Conservation (phyloP, 2,888 invertebrate genomes). For the Aproaerema taeniolella region DNA sequence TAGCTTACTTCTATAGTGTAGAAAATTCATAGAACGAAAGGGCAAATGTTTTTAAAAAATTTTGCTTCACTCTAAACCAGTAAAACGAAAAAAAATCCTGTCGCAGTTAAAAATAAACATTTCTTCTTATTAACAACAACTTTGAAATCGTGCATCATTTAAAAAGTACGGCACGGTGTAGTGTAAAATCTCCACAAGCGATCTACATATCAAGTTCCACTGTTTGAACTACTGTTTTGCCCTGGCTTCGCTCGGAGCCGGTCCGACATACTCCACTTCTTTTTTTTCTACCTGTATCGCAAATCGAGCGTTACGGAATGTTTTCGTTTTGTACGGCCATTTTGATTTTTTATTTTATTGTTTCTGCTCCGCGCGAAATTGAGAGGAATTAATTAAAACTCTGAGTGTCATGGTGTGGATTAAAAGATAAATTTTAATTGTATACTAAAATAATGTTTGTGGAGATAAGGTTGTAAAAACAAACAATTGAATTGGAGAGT, state of each 20-base stretch:
- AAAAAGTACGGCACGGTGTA: conserved; percentile 23
- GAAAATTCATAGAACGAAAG: too few relatives aligned
- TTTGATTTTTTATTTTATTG: conserved; percentile 30
- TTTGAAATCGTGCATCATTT: conserved; percentile 1
- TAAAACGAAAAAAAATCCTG: too few relatives aligned
- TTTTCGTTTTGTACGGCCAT: conserved; percentile 31
- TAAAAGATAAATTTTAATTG: conserved; percentile 14
- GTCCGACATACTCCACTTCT: conserved; percentile 24
- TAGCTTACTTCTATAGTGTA: too few relatives aligned
- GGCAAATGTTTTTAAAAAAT: too few relatives aligned
- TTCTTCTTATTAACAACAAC: neutral
- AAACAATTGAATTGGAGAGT: too few relatives aligned
- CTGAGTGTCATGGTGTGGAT: conserved; percentile 16
- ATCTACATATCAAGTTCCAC: conserved; percentile 58
- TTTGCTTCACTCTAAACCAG: too few relatives aligned
- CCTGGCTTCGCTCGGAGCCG: conserved; percentile 34
- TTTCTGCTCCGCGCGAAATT: conserved; percentile 39
- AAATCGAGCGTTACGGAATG: conserved; percentile 50
- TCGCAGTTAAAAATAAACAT: too few relatives aligned
- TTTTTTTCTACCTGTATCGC: conserved; percentile 36
- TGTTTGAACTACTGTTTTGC: conserved; percentile 59
- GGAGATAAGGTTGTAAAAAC: too few relatives aligned
- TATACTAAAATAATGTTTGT: conserved; percentile 2
- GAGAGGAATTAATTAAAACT: conserved; percentile 51
- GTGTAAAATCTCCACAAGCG: conserved; percentile 48